A percentile compares a stretch with the other conserved stretches of the same genome.
phyloP scores from a whole-genome alignment of 2,797 vertebrate genomes.

The Lutjanus argentimaculatus region DNA sequence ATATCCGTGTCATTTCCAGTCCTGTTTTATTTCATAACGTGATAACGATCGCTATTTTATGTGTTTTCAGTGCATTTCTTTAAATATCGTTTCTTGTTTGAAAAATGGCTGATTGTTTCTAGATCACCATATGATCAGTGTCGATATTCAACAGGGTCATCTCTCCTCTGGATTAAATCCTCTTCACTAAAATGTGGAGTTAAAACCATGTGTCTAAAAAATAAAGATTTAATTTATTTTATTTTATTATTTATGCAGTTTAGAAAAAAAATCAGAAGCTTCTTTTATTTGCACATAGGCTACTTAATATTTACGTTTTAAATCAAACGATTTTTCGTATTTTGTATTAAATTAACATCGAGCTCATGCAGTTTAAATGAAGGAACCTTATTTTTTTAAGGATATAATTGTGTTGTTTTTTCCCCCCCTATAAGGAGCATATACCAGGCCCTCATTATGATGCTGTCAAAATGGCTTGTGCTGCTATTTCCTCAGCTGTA shows the following conservation, averaged over 20 bases:
- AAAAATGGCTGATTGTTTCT: background rate
- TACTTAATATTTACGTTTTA: too few species aligned
- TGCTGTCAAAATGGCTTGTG: background rate
- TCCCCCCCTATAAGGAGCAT: background rate
- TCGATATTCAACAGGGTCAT: conserved; percentile 30
- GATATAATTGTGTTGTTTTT: background rate
- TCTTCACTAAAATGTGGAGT: background rate
- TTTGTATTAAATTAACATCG: fast-evolving
- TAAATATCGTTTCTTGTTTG: fast-evolving
- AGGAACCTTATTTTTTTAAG: background rate
- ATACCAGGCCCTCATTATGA: background rate
- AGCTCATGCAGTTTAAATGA: background rate
- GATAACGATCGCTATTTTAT: fast-evolving
- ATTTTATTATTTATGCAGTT: background rate
- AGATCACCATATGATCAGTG: background rate
- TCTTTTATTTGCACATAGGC: background rate
- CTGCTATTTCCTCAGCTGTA: background rate
- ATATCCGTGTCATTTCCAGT: background rate
- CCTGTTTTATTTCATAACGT: background rate
- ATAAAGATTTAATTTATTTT: background rate
- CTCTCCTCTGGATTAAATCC: background rate
- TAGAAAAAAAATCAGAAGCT: background rate
- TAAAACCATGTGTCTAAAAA: background rate
- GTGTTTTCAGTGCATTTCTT: background rate
- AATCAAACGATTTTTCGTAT: too few species aligned